A percentile compares a stretch with the other conserved stretches of the same genome.
These are phyloP conservation scores for Acropternis orthonyx DNA, from an alignment of 2,797 vertebrate genomes.

Conservation along the genomic window DNA sequence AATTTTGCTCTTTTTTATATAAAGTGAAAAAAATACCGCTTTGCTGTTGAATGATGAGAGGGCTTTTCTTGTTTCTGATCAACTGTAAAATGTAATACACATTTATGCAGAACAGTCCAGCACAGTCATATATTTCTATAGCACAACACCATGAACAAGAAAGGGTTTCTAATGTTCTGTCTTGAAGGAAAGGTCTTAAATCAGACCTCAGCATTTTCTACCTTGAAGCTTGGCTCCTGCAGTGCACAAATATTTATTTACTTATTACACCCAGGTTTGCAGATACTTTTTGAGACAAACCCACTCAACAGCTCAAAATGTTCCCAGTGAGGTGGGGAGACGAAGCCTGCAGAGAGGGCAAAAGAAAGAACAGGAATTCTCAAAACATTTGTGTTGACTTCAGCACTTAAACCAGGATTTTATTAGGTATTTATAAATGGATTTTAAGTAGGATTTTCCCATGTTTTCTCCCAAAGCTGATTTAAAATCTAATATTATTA, in stretches of 20 bases:
- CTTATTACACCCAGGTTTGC: neutral
- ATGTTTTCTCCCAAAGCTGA: slow-evolving; percentile 68
- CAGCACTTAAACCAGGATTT: slow-evolving; percentile 55
- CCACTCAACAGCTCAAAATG: slow-evolving; percentile 6
- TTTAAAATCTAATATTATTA: slow-evolving; percentile 80
- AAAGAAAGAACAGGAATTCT: slow-evolving; percentile 35
- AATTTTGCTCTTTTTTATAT: neutral
- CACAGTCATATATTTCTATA: neutral
- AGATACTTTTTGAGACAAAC: slow-evolving; percentile 36
- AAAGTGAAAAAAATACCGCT: neutral
- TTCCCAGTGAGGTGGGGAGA: neutral
- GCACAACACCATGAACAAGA: neutral
- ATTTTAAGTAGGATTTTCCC: slow-evolving; percentile 69
- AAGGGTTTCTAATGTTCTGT: neutral
- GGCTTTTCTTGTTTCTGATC: neutral
- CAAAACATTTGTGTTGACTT: slow-evolving; percentile 2
- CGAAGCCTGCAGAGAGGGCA: neutral
- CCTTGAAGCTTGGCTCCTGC: neutral
- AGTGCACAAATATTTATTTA: neutral
- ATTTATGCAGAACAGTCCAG: neutral
- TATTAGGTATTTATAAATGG: slow-evolving; percentile 50
- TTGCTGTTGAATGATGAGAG: neutral
- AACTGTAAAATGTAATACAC: neutral
- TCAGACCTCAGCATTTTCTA: neutral
- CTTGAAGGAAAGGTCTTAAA: slow-evolving; percentile 20